Percentiles rank a stretch among this genome's conserved stretches.
These are phyloP conservation scores for Phocoena phocoena DNA, from an alignment of 2,113 vertebrate genomes.

Conservation along the genomic window DNA sequence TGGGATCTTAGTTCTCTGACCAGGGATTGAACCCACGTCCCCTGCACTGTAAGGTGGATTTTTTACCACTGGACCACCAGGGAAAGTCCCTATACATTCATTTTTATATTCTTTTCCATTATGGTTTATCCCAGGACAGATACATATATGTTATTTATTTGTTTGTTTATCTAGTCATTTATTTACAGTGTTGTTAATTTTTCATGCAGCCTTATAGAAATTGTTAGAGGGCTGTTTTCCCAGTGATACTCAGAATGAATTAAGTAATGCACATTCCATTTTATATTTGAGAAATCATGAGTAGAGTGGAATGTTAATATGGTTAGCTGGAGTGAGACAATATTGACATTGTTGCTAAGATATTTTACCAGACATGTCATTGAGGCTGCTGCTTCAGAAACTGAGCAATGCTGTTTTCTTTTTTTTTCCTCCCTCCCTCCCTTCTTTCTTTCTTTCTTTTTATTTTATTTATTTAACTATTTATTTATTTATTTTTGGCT, in stretches of 20 bases:
- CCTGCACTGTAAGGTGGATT: too few species aligned
- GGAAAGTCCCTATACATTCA: neutral
- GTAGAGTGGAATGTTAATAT: constrained; percentile 71
- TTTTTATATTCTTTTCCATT: neutral
- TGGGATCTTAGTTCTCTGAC: too few species aligned
- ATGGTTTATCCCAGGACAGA: neutral
- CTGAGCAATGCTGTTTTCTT: neutral
- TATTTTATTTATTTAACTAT: too few species aligned
- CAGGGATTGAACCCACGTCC: too few species aligned
- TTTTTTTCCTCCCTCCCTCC: neutral
- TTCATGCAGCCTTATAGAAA: neutral
- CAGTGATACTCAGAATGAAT: constrained; percentile 34
- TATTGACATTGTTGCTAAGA: constrained; percentile 79
- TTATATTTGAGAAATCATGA: constrained; percentile 59
- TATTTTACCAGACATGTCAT: constrained; percentile 61
- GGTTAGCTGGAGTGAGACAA: constrained; percentile 59
- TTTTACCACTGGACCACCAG: too few species aligned
- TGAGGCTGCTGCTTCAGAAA: constrained; percentile 66
- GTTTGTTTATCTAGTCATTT: neutral
- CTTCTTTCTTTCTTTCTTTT: too few species aligned
- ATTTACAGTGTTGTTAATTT: neutral
- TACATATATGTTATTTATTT: neutral
- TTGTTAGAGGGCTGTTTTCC: neutral
- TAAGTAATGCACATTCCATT: constrained; percentile 54
- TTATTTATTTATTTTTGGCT: too few species aligned